Percentiles rank a stretch among this genome's conserved stretches.
phyloP scores from a whole-genome alignment of 2,113 vertebrate species.

The Gila orcuttii region DNA sequence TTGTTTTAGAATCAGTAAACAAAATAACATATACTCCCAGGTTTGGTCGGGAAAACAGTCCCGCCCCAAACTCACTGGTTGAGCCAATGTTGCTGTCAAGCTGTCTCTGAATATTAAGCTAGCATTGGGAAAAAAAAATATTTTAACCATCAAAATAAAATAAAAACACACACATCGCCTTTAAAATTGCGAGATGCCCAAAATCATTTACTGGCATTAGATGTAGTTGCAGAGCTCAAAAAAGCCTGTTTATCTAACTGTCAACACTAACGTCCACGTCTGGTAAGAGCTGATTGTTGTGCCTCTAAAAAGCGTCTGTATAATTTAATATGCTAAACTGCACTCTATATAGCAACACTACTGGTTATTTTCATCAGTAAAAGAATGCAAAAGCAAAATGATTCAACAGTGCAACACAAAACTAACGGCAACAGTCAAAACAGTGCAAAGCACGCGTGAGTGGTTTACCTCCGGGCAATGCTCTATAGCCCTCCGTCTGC shows the following conservation, averaged over 20 bases:
- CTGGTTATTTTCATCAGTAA: background rate
- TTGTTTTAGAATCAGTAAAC: background rate
- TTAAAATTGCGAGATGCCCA: background rate
- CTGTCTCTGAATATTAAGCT: background rate
- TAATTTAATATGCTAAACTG: background rate
- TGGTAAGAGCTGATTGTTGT: background rate
- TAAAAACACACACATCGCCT: background rate
- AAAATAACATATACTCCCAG: background rate
- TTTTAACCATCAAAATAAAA: no score
- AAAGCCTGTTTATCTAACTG: background rate
- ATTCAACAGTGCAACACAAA: background rate
- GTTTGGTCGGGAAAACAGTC: background rate
- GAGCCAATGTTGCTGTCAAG: background rate
- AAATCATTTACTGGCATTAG: background rate
- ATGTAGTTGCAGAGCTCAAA: background rate
- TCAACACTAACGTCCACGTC: background rate
- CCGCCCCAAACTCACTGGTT: background rate
- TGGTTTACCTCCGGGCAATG: conserved; percentile 54
- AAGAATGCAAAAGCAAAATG: background rate
- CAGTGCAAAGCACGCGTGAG: conserved; percentile 16
- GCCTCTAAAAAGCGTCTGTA: background rate
- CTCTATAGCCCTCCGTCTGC: conserved; percentile 54
- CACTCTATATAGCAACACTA: background rate
- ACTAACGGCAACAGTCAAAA: conserved; percentile 9
- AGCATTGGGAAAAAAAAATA: background rate